phyloP scores from a whole-genome alignment of 37 sponge, comb jelly and placozoan species.

The Halichondria panicea region DNA sequence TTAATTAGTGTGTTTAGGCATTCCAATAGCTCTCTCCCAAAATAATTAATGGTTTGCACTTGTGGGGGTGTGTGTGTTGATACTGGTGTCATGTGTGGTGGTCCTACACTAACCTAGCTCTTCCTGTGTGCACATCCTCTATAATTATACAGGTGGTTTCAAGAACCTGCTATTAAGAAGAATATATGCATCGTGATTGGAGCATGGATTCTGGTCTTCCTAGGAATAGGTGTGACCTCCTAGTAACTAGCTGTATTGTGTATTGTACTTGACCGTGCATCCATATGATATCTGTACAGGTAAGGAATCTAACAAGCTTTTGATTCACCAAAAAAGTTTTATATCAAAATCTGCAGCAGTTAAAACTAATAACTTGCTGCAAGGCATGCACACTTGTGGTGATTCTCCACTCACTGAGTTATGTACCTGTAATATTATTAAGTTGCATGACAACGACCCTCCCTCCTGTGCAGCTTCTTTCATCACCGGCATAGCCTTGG shows the following conservation, averaged over 20 bases:
- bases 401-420: too few relatives aligned
- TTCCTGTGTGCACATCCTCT: background rate
- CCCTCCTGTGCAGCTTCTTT: slow-evolving; percentile 15
- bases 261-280: too few relatives aligned
- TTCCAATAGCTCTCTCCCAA: too few relatives aligned
- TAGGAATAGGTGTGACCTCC: slow-evolving; percentile 54
- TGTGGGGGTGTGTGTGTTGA: background rate
- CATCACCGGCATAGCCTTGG: slow-evolving; percentile 39
- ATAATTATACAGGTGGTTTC: slow-evolving; percentile 59
- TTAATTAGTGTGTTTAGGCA: too few relatives aligned
- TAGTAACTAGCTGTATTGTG: too few relatives aligned
- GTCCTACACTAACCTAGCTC: background rate
- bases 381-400: too few relatives aligned
- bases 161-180: slow-evolving; percentile 55
- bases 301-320: too few relatives aligned
- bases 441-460: background rate
- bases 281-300: too few relatives aligned
- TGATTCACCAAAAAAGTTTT: too few relatives aligned
- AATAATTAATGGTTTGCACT: too few relatives aligned
- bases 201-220: slow-evolving; percentile 34
- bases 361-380: too few relatives aligned
- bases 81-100: background rate
- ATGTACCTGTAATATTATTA: background rate
- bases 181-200: slow-evolving; percentile 54
- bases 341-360: too few relatives aligned